These are phyloP conservation scores for Drosophila imparisetae DNA, from an alignment of 2,888 invertebrate species.

Conservation along the genomic window DNA sequence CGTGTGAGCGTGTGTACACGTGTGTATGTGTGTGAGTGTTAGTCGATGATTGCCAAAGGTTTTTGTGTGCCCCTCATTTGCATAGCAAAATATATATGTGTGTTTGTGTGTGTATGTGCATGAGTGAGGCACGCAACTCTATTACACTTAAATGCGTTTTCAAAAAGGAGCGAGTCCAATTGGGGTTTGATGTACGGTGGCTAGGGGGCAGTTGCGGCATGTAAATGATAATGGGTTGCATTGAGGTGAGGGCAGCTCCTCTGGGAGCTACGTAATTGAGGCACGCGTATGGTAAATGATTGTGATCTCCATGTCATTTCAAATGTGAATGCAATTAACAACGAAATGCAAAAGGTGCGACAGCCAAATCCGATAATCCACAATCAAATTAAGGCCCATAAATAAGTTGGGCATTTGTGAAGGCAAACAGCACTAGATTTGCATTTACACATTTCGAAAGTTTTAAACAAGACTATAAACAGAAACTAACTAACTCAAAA, in stretches of 20 bases:
- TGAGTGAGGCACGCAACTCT: slow-evolving; percentile 69
- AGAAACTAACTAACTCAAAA: too few species aligned
- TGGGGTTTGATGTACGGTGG: slow-evolving; percentile 30
- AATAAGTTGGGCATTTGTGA: slow-evolving; percentile 11
- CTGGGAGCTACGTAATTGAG: slow-evolving; percentile 63
- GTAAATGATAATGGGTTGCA: slow-evolving; percentile 17
- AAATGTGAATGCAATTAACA: slow-evolving; percentile 71
- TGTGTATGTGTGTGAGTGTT: slow-evolving; percentile 29
- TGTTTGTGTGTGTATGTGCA: slow-evolving; percentile 20
- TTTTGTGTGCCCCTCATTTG: slow-evolving; percentile 59
- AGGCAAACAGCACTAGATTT: neutral
- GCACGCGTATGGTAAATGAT: slow-evolving; percentile 69
- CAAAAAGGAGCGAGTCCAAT: slow-evolving; percentile 64
- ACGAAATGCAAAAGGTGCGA: slow-evolving; percentile 15
- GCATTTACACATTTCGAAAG: neutral
- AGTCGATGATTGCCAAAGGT: slow-evolving; percentile 65
- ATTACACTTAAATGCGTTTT: slow-evolving; percentile 75
- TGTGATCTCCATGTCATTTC: slow-evolving; percentile 60
- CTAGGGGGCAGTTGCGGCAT: slow-evolving; percentile 4
- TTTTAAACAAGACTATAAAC: neutral
- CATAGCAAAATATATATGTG: slow-evolving; percentile 45
- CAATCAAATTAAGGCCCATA: slow-evolving; percentile 9
- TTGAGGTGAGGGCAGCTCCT: slow-evolving; percentile 22
- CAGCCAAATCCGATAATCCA: slow-evolving; percentile 17
- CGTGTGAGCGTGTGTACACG: slow-evolving; percentile 21